Evolutionary conservation across 2,888 invertebrate species (phyloP), one percentile per base, ranked within the genome.

Genomic region (Carpatolechia fugitivella): DNA sequence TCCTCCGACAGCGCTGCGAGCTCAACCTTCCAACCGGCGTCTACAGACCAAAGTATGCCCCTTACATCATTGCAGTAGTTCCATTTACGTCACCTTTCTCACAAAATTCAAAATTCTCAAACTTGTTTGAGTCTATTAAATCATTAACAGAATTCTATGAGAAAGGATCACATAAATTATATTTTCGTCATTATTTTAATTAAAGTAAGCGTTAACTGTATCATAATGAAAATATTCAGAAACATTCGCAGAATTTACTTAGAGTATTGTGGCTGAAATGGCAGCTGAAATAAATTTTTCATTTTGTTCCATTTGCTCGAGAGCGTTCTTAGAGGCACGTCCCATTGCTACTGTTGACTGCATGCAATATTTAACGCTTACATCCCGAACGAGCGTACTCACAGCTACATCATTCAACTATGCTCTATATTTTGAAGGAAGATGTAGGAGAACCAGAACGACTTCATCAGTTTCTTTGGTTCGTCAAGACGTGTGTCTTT

Each of bases 1-100:
- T 99, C 60, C 91, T 99, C 54, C 92, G 99, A 64, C 98, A 99
- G 82, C 93, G 99, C 56, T 99, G 99, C 83, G 97, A 95, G 80
- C 92, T 97, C 58, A 93, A 94, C 61, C 90, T 94, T 62, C 94
- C 95, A 58, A 91, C 92, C 56, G 92, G 94, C 83, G 91, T 93
- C 85, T 82, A 92, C 82, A 78, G 94, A 91, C 91, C 95, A 92
- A 90, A 94, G 96, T 97, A 93, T 93, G 96, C 94, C 56, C 11
- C 10, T 2, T 11, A 1, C 10, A 35, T 20, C 13, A n/a, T 35
- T 6, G 6, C n/a, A 8, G 18, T 14, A 36, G 38, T 59, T 60
- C 50, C 16, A 47, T 54, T 60, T 31, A 50, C 53, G 8, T 14
- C 8, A 18, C 10, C 14, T 38, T 38, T 13, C 8, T 38, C 38